Percentiles rank a stretch among this genome's conserved stretches.
Conservation (phyloP, 2,797 vertebrate genomes). For the Hydrolagus colliei region DNA sequence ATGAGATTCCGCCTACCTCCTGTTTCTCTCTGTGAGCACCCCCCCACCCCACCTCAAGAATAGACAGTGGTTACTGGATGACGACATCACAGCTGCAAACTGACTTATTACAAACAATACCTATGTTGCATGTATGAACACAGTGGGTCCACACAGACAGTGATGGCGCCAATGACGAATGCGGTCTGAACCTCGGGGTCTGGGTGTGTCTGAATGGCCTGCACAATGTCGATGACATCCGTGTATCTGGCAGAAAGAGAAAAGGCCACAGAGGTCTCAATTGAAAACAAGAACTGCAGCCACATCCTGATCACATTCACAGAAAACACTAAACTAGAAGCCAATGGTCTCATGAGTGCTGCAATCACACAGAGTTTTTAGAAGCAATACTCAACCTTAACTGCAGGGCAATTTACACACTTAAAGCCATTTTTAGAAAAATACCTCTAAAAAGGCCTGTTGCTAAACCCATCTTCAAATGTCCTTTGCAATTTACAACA, state of each 20-base stretch:
- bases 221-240: constrained; percentile 81
- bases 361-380: background rate
- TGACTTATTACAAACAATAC: constrained; percentile 46
- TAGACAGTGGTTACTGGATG: too few relatives aligned
- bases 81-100: too few relatives aligned
- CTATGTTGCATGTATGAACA: constrained; percentile 87
- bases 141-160: constrained; percentile 79
- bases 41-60: too few relatives aligned
- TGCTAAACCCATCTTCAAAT: background rate
- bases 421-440: background rate
- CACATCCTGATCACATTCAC: background rate
- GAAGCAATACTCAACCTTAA: background rate
- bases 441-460: background rate
- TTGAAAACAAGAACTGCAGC: background rate
- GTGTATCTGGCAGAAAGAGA: constrained; percentile 63
- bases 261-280: background rate
- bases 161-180: constrained; percentile 73
- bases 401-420: background rate
- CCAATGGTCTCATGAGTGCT: background rate
- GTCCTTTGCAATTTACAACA: background rate
- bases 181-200: constrained; percentile 68
- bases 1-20: too few relatives aligned
- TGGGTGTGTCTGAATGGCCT: constrained; percentile 81
- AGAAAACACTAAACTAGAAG: background rate
- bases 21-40: too few relatives aligned